phyloP scores from a whole-genome alignment of 2,113 vertebrate genomes.

The Macaca nemestrina region DNA sequence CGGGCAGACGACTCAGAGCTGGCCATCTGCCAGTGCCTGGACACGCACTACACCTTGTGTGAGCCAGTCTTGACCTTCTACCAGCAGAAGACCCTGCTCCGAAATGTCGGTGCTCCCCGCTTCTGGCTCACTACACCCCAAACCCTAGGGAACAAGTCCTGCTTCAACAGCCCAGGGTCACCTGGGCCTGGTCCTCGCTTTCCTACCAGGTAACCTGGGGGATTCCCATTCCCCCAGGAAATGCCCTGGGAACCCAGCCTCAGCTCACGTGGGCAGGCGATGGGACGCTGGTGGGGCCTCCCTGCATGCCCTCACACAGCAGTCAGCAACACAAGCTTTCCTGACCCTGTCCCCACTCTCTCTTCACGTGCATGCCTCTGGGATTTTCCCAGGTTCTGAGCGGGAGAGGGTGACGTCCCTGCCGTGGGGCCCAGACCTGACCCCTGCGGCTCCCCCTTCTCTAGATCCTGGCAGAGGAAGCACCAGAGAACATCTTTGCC shows the following conservation, averaged over 20 bases:
- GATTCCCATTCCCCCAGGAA: too few species aligned
- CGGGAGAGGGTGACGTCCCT: not conserved
- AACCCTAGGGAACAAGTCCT: too few species aligned
- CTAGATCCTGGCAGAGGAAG: slow-evolving; percentile 57
- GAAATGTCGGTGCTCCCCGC: not conserved
- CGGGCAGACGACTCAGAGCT: not conserved
- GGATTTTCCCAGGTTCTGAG: not conserved
- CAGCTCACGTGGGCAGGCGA: rapidly evolving
- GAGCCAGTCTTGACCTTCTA: slow-evolving; percentile 65
- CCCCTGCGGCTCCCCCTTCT: not conserved
- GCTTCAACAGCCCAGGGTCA: not conserved
- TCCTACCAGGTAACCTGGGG: too few species aligned
- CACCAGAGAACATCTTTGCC: slow-evolving; percentile 41
- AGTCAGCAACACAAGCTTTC: rapidly evolving
- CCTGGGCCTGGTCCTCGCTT: not conserved
- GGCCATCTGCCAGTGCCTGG: slow-evolving; percentile 40
- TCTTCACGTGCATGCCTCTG: rapidly evolving
- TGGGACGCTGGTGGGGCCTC: not conserved
- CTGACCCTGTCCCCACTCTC: too few species aligned
- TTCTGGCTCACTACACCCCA: not conserved
- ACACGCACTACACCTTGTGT: slow-evolving; percentile 29
- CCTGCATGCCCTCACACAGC: not conserved
- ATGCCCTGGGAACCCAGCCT: not conserved
- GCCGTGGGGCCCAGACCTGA: not conserved
- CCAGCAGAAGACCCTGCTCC: slow-evolving; percentile 65